Evolutionary conservation across 2,888 invertebrate genomes (phyloP).

Genomic region (Parapristionchus giblindavisi): DNA sequence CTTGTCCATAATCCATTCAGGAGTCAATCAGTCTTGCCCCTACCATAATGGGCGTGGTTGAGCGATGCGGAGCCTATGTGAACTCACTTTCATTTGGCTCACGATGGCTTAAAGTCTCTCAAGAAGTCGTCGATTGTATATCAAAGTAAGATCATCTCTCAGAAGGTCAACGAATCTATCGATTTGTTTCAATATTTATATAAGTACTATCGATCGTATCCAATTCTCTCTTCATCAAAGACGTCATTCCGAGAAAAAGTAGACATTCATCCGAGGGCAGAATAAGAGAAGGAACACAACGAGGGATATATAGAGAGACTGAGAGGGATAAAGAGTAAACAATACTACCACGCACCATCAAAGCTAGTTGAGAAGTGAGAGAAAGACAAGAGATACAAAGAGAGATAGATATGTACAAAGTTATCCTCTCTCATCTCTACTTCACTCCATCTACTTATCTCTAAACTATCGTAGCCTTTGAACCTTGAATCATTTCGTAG

Average conservation of each 20-base stretch:
- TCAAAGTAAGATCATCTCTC: conserved; percentile 43
- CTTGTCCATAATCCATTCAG: conserved; percentile 37
- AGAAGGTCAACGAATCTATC: too few relatives aligned
- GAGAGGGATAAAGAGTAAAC: background rate
- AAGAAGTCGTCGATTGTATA: conserved; percentile 53
- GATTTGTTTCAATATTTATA: too few relatives aligned
- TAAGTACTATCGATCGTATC: too few relatives aligned
- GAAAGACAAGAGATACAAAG: background rate
- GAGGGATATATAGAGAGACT: background rate
- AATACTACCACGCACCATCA: background rate
- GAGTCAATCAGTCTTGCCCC: conserved; percentile 53
- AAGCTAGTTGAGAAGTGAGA: background rate
- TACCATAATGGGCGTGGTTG: conserved; percentile 51
- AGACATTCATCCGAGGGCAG: too few relatives aligned
- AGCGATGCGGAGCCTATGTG: conserved; percentile 55
- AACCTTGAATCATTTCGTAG: too few relatives aligned
- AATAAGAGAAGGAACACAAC: too few relatives aligned
- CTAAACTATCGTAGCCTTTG: too few relatives aligned
- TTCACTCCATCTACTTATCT: too few relatives aligned
- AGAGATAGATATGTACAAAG: too few relatives aligned
- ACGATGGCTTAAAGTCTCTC: conserved; percentile 57
- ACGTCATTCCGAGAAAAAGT: background rate
- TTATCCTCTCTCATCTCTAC: too few relatives aligned
- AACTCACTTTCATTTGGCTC: conserved; percentile 53
- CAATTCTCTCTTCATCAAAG: background rate